These are phyloP conservation scores for Leptoteleia sp. DNA, from an alignment of 1,140 invertebrate genomes.

Conservation along the genomic window DNA sequence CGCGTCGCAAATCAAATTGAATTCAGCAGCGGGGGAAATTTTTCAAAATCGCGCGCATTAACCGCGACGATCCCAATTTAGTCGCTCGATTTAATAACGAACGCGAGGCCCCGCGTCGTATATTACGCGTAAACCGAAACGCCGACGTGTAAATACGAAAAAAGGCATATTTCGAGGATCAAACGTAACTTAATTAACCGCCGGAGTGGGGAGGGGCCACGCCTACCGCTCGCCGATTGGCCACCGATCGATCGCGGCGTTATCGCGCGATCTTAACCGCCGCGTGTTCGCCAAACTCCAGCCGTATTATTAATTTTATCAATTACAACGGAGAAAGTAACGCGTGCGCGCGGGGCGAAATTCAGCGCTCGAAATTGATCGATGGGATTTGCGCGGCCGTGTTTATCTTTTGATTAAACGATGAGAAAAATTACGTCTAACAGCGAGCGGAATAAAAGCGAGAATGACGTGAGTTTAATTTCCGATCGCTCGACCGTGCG, in stretches of 20 bases:
- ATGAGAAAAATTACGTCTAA: conserved; percentile 30
- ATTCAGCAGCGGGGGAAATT: too few species aligned
- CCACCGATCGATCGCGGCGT: background rate
- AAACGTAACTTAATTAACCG: conserved; percentile 5
- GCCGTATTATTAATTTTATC: conserved; percentile 42
- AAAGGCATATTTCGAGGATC: background rate
- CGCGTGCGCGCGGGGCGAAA: background rate
- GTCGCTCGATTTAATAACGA: too few species aligned
- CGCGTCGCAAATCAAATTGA: background rate
- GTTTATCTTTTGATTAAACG: conserved; percentile 51
- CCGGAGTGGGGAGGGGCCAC: conserved; percentile 7
- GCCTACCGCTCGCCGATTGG: conserved; percentile 11
- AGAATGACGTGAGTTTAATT: conserved; percentile 50
- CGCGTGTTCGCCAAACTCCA: conserved; percentile 7
- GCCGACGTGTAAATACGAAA: background rate
- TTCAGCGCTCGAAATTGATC: conserved; percentile 31
- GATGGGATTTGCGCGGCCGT: conserved; percentile 29
- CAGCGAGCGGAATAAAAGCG: conserved; percentile 33
- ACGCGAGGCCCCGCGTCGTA: too few species aligned
- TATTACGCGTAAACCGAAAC: too few species aligned
- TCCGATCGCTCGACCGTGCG: conserved; percentile 38
- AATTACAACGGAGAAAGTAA: conserved; percentile 38
- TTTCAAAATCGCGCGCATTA: too few species aligned
- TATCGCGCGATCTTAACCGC: conserved; percentile 6
- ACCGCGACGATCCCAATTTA: too few species aligned